Evolutionary conservation across 2,113 vertebrate species (phyloP).

Genomic region (Tinamus guttatus): DNA sequence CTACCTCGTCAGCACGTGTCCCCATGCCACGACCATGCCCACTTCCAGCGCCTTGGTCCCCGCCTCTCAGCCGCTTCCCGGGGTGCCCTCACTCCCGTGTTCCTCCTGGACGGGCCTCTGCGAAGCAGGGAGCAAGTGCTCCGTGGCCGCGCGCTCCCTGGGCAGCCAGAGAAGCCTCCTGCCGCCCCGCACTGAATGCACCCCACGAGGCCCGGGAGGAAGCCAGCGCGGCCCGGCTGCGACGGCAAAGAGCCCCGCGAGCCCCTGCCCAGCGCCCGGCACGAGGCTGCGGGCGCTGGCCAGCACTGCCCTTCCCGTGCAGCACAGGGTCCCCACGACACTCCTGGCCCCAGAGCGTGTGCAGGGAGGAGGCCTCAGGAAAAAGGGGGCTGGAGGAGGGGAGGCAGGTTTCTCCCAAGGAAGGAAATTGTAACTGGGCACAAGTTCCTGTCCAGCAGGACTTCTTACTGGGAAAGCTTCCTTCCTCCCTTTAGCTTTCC

Average conservation of each 20-base stretch:
- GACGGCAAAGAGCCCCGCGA: background rate
- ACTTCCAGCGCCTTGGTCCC: rapidly evolving
- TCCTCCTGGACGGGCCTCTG: background rate
- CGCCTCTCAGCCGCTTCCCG: background rate
- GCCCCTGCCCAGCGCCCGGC: background rate
- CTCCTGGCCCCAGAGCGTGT: background rate
- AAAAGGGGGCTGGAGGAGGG: background rate
- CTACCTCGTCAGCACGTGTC: no score
- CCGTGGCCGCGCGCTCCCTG: background rate
- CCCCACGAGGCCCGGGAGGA: background rate
- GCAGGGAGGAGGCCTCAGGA: background rate
- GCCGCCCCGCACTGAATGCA: background rate
- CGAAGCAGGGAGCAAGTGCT: background rate
- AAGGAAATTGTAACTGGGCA: constrained; percentile 58
- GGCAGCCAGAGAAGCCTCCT: background rate
- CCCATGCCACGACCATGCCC: background rate
- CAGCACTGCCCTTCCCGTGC: background rate
- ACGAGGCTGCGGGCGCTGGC: background rate
- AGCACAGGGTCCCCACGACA: background rate
- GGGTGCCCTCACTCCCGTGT: no score
- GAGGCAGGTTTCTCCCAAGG: constrained; percentile 39
- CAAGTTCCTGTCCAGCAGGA: background rate
- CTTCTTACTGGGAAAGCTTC: constrained; percentile 8
- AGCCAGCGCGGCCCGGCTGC: background rate
- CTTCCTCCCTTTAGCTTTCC: background rate